Evolutionary conservation across 1,140 invertebrate genomes (phyloP).

Genomic region (Drosophila neocordata): DNA sequence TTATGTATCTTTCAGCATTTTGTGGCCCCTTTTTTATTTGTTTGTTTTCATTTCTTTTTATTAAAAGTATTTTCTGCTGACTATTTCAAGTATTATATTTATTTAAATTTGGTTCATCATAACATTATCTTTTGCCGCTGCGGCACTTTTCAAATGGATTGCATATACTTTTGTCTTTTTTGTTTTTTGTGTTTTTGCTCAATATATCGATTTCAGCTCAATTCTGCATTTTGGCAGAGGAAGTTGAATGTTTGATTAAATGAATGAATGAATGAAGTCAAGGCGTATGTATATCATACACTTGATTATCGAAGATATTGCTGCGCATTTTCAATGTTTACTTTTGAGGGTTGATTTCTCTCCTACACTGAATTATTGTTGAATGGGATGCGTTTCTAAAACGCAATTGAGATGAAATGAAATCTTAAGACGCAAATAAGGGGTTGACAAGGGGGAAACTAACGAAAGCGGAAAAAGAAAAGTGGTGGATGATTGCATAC

Average conservation of each 20-base stretch:
- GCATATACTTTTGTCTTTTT: slow-evolving; percentile 25
- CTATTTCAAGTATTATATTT: not conserved
- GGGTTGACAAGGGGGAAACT: not conserved
- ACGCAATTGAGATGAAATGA: not conserved
- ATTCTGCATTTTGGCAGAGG: slow-evolving; percentile 26
- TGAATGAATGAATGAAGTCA: too few species aligned
- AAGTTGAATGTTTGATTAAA: too few species aligned
- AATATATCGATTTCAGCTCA: not conserved
- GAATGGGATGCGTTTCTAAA: not conserved
- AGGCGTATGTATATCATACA: too few species aligned
- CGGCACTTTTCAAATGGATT: slow-evolving; percentile 45
- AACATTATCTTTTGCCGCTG: slow-evolving; percentile 43
- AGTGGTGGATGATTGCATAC: too few species aligned
- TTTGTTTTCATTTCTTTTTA: not conserved
- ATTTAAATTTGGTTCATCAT: slow-evolving; percentile 35
- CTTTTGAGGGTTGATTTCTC: slow-evolving; percentile 12
- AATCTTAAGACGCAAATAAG: slow-evolving; percentile 1
- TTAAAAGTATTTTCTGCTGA: slow-evolving; percentile 1
- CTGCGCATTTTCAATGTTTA: slow-evolving; percentile 22
- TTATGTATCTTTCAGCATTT: slow-evolving; percentile 2
- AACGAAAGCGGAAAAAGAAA: too few species aligned
- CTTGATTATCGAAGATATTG: not conserved
- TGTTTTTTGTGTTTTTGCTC: not conserved
- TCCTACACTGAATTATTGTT: not conserved
- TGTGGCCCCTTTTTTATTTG: slow-evolving; percentile 12